Percentiles rank a stretch among this genome's conserved stretches.
These are phyloP conservation scores for Triplophysa bombifrons DNA, from an alignment of 2,797 vertebrate species.

Conservation along the genomic window DNA sequence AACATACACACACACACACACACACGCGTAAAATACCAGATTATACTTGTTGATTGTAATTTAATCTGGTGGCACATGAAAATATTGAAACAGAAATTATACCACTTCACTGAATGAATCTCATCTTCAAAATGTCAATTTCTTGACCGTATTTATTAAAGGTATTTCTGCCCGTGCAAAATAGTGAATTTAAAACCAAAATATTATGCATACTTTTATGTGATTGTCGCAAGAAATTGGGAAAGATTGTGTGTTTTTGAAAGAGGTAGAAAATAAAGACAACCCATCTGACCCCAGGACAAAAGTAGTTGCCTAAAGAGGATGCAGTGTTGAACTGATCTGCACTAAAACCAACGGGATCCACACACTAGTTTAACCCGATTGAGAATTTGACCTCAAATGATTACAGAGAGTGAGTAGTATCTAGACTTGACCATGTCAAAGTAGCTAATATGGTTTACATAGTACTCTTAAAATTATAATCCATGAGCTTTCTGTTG, in stretches of 20 bases:
- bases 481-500: not conserved
- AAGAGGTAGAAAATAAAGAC: not conserved
- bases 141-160: no score
- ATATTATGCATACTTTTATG: no score
- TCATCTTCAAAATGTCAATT: no score
- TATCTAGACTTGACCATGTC: no score
- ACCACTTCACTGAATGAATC: no score
- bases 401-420: not conserved
- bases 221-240: not conserved
- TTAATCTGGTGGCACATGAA: no score
- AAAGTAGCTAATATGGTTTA: no score
- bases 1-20: not conserved
- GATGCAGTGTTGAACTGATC: slow-evolving; percentile 26
- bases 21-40: no score
- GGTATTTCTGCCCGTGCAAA: no score
- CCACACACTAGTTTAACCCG: not conserved
- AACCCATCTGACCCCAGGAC: not conserved
- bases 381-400: slow-evolving; percentile 14
- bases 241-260: not conserved
- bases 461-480: not conserved
- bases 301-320: slow-evolving; percentile 25
- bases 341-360: not conserved
- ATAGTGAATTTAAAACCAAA: no score
- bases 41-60: no score
- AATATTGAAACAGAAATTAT: no score